Percentiles rank a stretch among this genome's conserved stretches.
Evolutionary conservation across 2,888 invertebrate species (phyloP).

Genomic region (Acanthacorydalis orientalis): DNA sequence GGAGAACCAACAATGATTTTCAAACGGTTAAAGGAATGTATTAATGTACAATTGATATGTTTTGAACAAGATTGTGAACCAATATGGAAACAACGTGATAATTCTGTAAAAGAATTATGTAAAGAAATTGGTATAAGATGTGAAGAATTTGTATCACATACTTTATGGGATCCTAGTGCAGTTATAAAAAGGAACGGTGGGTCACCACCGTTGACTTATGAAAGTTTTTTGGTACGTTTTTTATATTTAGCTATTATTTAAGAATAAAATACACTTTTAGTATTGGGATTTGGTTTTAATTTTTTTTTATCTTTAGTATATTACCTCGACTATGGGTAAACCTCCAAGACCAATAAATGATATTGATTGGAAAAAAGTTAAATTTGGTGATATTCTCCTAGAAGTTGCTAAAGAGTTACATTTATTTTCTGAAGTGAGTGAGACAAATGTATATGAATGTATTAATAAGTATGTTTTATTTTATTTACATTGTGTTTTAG

Average conservation of each 20-base stretch:
- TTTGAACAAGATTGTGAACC: conserved; percentile 58
- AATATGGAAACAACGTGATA: conserved; percentile 46
- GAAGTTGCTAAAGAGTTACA: conserved; percentile 29
- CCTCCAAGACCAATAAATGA: conserved; percentile 38
- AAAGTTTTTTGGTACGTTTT: conserved; percentile 43
- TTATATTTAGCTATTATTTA: neutral
- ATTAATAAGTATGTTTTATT: neutral
- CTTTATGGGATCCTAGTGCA: conserved; percentile 49
- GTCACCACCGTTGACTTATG: conserved; percentile 51
- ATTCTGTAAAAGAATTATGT: conserved; percentile 36
- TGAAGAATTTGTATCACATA: conserved; percentile 48
- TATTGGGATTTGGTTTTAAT: neutral
- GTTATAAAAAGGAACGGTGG: conserved; percentile 52
- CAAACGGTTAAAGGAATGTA: conserved; percentile 36
- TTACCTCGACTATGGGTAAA: conserved; percentile 39
- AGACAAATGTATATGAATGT: neutral
- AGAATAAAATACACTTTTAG: neutral
- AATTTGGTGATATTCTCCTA: conserved; percentile 30
- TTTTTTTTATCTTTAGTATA: conserved; percentile 33
- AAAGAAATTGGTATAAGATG: conserved; percentile 34
- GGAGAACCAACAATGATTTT: conserved; percentile 44
- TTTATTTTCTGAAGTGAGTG: conserved; percentile 29
- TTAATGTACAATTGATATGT: conserved; percentile 34
- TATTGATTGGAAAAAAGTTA: conserved; percentile 26
- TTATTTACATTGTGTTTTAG: conserved; percentile 15